Evolutionary conservation across 2,113 vertebrate species (phyloP).

Genomic region (Nicator chloris): DNA sequence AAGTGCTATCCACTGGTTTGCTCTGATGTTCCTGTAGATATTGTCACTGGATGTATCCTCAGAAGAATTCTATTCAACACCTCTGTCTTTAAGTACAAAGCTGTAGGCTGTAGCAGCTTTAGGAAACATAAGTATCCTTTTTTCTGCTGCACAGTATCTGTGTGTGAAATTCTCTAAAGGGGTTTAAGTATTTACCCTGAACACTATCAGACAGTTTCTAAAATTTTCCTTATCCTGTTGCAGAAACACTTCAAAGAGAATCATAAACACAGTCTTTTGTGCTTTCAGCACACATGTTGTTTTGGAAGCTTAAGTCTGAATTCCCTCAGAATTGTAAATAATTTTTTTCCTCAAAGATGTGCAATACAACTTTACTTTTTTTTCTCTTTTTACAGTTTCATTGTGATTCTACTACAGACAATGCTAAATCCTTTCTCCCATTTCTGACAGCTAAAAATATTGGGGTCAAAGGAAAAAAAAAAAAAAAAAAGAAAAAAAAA

Average conservation of each 20-base stretch:
- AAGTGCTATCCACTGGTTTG: conserved; percentile 75
- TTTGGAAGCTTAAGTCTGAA: conserved; percentile 74
- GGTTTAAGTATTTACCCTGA: conserved; percentile 99
- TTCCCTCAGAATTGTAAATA: conserved; percentile 74
- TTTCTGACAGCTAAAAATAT: conserved; percentile 16
- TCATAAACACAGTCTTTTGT: conserved; percentile 85
- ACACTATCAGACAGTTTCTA: conserved; percentile 91
- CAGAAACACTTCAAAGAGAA: conserved; percentile 98
- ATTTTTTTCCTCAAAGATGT: conserved; percentile 53
- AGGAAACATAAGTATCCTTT: conserved; percentile 94
- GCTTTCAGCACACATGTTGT: conserved; percentile 71
- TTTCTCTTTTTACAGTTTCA: neutral
- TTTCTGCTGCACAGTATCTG: conserved; percentile 88
- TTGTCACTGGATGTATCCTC: conserved; percentile 91
- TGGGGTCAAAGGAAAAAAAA: neutral
- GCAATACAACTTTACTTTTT: neutral
- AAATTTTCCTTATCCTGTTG: conserved; percentile 98
- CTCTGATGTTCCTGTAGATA: conserved; percentile 86
- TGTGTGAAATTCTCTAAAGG: conserved; percentile 98
- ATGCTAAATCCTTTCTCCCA: neutral
- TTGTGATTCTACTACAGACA: neutral
- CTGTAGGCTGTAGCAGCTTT: conserved; percentile 89
- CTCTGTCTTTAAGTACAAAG: conserved; percentile 94
- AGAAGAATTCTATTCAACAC: conserved; percentile 92
- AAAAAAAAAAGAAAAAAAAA: neutral